Percentiles rank a stretch among this genome's conserved stretches.
Evolutionary conservation across 2,888 invertebrate genomes (phyloP).

Genomic region (Chironomus tentans): DNA sequence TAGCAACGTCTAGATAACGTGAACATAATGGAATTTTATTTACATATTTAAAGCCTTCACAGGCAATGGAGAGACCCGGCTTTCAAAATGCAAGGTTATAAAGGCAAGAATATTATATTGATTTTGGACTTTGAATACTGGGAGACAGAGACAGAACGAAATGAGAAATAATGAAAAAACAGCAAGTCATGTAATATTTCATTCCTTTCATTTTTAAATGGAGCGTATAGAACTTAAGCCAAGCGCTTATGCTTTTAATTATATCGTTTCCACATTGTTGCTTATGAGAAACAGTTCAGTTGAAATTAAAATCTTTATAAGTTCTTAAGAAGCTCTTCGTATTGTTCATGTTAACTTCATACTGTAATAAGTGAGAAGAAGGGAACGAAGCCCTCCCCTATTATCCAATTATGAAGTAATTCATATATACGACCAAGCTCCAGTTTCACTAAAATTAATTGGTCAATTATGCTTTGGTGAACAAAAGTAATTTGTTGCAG

Average conservation of each 20-base stretch:
- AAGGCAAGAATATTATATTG: not conserved
- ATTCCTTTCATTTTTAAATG: not conserved
- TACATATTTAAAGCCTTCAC: not conserved
- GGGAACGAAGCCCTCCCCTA: not conserved
- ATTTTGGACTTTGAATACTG: not conserved
- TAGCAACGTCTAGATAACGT: not conserved
- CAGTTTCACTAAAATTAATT: constrained; percentile 16
- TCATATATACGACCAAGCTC: not conserved
- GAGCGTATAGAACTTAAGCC: not conserved
- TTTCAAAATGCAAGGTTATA: not conserved
- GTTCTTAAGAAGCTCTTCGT: too few relatives aligned
- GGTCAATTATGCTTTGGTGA: constrained; percentile 20
- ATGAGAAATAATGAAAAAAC: not conserved
- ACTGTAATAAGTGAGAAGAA: too few relatives aligned
- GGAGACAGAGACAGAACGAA: not conserved
- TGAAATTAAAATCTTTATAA: too few relatives aligned
- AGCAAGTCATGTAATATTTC: constrained; percentile 1
- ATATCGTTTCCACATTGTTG: not conserved
- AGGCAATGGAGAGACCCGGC: not conserved
- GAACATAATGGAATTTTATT: constrained; percentile 6
- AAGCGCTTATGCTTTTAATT: constrained; percentile 5
- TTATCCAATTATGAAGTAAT: constrained; percentile 24
- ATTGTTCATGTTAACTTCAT: too few relatives aligned
- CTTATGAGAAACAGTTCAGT: too few relatives aligned
- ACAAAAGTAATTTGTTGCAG: constrained; percentile 10